Base-by-base conservation (phyloP, 2,113 vertebrate genomes). In the Xiphorhynchus elegans region DNA sequence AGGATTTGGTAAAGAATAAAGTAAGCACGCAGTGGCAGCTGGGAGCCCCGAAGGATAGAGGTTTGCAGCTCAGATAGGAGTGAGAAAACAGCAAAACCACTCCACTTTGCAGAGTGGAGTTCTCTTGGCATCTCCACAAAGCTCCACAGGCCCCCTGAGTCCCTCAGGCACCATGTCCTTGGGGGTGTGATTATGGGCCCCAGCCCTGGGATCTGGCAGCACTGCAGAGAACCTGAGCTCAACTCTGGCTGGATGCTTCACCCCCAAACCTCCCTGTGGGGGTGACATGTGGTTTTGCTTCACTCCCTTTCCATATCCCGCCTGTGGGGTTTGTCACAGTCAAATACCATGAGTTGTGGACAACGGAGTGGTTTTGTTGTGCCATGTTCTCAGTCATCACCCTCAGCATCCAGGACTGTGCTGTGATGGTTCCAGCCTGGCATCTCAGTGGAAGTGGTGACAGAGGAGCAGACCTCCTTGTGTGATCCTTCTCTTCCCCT, bases 311-410 rank as follows among this genome's bases (percentile, higher is more conserved):
- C 46, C 29, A 10, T 13, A 24, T 72, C 56, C 42, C 87, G 37
- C 52, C 74, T 42, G 19, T 26, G 25, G 13, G 9, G 11, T 67
- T 85, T 59, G 66, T 58, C 59, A 44, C 47, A 18, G 11, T 59
- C 8, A 21, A 2, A 11, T 44, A 7, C 35, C 8, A 2, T 60
- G 56, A 17, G 13, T 2, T 4, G 0, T 25, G 44, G 52, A 2
- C 9, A 53, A 3, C 0, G 1, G 16, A 31, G 26, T 11, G 1
- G 3, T 79, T 82, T 55, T 50, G 33, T 11, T 75, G 7, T 12
- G 39, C 39, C 33, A 0, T 7, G 29, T 84, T 53, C 55, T 70
- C 37, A 42, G 33, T 55, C 13, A 4, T 72, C 47, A 7, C 40
- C 8, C 72, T 50, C 58, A 23, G 29, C 75, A 49, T 31, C n/a